A percentile compares a stretch with the other conserved stretches of the same genome.
Conservation (phyloP, 2,888 invertebrate genomes). For the Polymixis flavicincta region DNA sequence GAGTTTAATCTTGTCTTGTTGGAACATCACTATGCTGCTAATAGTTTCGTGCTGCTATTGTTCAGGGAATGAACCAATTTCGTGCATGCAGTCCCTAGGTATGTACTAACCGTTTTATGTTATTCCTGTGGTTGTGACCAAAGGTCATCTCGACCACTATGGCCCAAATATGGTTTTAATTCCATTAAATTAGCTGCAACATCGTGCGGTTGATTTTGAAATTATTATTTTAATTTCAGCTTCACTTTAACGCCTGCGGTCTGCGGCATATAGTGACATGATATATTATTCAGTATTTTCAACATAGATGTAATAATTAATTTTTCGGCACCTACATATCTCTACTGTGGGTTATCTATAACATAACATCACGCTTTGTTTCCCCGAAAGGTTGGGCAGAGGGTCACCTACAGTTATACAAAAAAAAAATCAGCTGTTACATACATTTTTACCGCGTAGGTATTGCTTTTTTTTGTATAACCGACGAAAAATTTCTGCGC, state of each 20-base stretch:
- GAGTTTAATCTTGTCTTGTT: slow-evolving; percentile 69
- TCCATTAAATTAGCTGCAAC: slow-evolving; percentile 37
- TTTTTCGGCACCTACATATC: background rate
- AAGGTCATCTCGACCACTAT: slow-evolving; percentile 13
- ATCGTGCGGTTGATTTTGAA: slow-evolving; percentile 39
- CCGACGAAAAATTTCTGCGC: too few species aligned
- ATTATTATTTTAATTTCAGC: slow-evolving; percentile 50
- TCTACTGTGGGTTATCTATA: background rate
- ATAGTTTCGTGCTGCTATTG: slow-evolving; percentile 49
- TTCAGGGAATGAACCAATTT: slow-evolving; percentile 40
- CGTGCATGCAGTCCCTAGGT: slow-evolving; percentile 1
- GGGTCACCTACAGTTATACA: too few species aligned
- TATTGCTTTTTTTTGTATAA: too few species aligned
- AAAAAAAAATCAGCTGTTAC: too few species aligned
- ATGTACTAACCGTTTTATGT: slow-evolving; percentile 15
- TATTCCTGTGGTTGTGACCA: background rate
- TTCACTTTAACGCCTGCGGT: slow-evolving; percentile 47
- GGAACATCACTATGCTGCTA: slow-evolving; percentile 53
- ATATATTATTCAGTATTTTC: slow-evolving; percentile 42
- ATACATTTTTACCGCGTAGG: too few species aligned
- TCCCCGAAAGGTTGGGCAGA: too few species aligned
- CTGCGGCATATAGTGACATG: slow-evolving; percentile 16
- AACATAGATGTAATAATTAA: slow-evolving; percentile 38
- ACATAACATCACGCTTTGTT: too few species aligned
- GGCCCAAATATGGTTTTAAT: slow-evolving; percentile 29